These are phyloP conservation scores for Dynastes tityus DNA, from an alignment of 2,888 invertebrate genomes.

Conservation along the genomic window DNA sequence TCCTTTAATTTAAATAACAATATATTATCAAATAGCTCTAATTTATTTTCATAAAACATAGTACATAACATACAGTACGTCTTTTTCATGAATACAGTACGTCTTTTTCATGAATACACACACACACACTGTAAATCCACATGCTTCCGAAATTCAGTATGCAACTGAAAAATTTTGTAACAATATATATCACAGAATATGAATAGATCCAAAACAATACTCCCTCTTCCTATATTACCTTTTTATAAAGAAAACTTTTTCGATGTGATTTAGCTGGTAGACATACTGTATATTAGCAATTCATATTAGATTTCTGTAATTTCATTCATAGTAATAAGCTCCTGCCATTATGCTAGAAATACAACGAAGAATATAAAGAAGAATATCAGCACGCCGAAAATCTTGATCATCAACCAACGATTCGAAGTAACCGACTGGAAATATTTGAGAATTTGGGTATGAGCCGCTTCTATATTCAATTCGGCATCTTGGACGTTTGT, in stretches of 20 bases:
- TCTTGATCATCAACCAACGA: slow-evolving; percentile 99
- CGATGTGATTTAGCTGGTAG: not conserved
- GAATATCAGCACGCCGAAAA: slow-evolving; percentile 97
- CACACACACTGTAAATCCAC: not conserved
- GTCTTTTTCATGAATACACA: not conserved
- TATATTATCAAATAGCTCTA: slow-evolving; percentile 37
- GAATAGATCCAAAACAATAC: not conserved
- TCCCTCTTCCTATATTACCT: not conserved
- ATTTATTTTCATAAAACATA: slow-evolving; percentile 15
- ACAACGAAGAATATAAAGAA: slow-evolving; percentile 99
- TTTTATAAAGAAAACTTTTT: not conserved
- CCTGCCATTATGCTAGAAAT: slow-evolving; percentile 81
- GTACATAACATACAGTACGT: slow-evolving; percentile 6
- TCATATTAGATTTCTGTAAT: slow-evolving; percentile 12
- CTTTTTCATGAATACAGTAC: not conserved
- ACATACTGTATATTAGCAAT: slow-evolving; percentile 20
- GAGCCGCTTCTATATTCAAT: slow-evolving; percentile 98
- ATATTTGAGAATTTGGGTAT: slow-evolving; percentile 96
- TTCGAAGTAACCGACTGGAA: slow-evolving; percentile 98
- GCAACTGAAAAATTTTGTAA: not conserved
- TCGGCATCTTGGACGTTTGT: slow-evolving; percentile 96
- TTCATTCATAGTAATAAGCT: slow-evolving; percentile 2
- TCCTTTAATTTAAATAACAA: slow-evolving; percentile 37
- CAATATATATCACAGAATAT: slow-evolving; percentile 8
- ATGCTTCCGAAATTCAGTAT: not conserved